Percentiles rank a stretch among this genome's conserved stretches.
Conservation (phyloP, 1,140 invertebrate species). For the Drosophila takahashii region DNA sequence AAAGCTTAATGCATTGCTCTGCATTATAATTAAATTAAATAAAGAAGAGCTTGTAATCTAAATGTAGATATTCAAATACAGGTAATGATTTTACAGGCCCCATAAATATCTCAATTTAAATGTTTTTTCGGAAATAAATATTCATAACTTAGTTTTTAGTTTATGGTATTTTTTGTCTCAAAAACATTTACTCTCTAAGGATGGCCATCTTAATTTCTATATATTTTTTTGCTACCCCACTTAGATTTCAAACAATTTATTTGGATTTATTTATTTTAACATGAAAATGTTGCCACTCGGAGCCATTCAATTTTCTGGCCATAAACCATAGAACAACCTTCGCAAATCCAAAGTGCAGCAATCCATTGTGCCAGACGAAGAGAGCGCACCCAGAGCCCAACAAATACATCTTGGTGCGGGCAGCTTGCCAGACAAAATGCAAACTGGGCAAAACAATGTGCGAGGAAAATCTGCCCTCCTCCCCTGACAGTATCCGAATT, state of each 20-base stretch:
- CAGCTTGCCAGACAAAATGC: slow-evolving; percentile 52
- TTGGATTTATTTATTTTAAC: slow-evolving; percentile 28
- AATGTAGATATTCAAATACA: too few relatives aligned
- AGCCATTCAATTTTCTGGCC: slow-evolving; percentile 38
- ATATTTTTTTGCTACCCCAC: not conserved
- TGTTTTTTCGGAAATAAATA: too few relatives aligned
- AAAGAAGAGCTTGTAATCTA: not conserved
- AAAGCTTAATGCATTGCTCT: not conserved
- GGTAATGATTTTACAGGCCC: too few relatives aligned
- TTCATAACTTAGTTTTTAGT: not conserved
- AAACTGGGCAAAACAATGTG: slow-evolving; percentile 38
- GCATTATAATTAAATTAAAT: not conserved
- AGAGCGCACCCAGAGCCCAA: slow-evolving; percentile 27
- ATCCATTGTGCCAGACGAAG: slow-evolving; percentile 32
- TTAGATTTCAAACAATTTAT: slow-evolving; percentile 14
- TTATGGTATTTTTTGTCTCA: not conserved
- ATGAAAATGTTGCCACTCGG: slow-evolving; percentile 15
- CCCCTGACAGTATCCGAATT: slow-evolving; percentile 35
- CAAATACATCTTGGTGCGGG: slow-evolving; percentile 33
- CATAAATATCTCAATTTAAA: too few relatives aligned
- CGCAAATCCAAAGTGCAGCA: slow-evolving; percentile 42
- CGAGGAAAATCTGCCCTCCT: slow-evolving; percentile 13
- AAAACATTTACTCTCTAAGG: not conserved
- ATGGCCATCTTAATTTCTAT: slow-evolving; percentile 3
- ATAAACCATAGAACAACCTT: slow-evolving; percentile 49